These are phyloP conservation scores for Aphaenogaster rudis DNA, from an alignment of 1,140 invertebrate genomes.

Conservation along the genomic window DNA sequence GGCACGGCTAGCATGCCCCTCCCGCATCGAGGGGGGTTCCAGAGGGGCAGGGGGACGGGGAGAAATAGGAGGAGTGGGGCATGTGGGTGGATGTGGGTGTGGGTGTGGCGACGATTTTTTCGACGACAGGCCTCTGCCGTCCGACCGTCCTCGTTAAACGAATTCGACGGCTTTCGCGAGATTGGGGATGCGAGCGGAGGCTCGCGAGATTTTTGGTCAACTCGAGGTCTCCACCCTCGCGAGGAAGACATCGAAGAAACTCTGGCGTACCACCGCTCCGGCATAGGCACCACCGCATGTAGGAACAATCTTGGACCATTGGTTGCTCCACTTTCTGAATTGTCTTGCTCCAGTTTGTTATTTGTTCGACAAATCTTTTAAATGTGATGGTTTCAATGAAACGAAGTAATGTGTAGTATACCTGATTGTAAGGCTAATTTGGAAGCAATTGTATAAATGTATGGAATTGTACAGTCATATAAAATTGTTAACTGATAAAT, in stretches of 20 bases:
- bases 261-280: background rate
- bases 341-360: background rate
- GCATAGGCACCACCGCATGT: background rate
- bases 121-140: conserved; percentile 75
- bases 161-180: conserved; percentile 78
- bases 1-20: conserved; percentile 74
- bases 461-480: background rate
- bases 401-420: background rate
- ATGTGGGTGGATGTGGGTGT: conserved; percentile 69
- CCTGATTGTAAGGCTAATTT: background rate
- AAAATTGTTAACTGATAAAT: conserved; percentile 14
- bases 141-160: conserved; percentile 77
- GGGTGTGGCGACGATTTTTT: conserved; percentile 79
- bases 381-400: background rate
- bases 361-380: background rate
- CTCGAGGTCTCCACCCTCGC: conserved; percentile 59
- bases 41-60: conserved; percentile 41
- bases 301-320: background rate
- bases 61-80: conserved; percentile 47
- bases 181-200: conserved; percentile 71
- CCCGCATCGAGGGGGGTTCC: conserved; percentile 60
- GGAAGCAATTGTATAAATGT: background rate
- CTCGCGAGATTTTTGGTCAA: conserved; percentile 72
- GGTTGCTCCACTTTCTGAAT: background rate
- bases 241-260: background rate